Conservation (phyloP, 2,113 vertebrate species). For the Syngnathoides biaculeatus region DNA sequence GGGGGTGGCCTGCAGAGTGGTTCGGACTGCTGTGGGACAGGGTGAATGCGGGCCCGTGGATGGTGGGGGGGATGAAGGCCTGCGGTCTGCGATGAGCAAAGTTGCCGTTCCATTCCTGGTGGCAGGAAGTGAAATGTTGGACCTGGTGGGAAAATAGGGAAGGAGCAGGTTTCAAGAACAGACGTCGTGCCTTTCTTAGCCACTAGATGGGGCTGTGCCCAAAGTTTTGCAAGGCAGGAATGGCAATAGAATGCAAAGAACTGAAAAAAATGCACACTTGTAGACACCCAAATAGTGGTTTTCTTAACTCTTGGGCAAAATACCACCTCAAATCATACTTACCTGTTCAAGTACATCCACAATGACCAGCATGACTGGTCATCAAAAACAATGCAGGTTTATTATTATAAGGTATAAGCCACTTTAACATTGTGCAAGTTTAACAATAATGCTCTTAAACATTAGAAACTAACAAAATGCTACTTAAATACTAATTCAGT, state of each 20-base stretch:
- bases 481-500: too few species aligned
- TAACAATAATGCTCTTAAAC: background rate
- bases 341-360: too few species aligned
- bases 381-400: too few species aligned
- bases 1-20: constrained; percentile 80
- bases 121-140: constrained; percentile 86
- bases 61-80: constrained; percentile 83
- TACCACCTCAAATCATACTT: too few species aligned
- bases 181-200: background rate
- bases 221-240: background rate
- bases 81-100: constrained; percentile 86
- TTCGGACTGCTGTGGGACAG: constrained; percentile 90
- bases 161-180: background rate
- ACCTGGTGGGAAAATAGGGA: constrained; percentile 78
- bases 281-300: background rate
- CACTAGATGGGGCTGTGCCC: constrained; percentile 41
- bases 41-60: constrained; percentile 84
- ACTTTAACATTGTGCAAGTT: background rate
- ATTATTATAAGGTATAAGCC: too few species aligned
- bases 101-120: constrained; percentile 94
- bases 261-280: background rate
- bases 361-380: too few species aligned
- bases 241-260: background rate
- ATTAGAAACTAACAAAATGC: too few species aligned
- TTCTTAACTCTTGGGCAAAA: background rate